Evolutionary conservation across 2,113 vertebrate species (phyloP), one percentile per base, ranked within the genome.

Genomic region (Grantiella picta): DNA sequence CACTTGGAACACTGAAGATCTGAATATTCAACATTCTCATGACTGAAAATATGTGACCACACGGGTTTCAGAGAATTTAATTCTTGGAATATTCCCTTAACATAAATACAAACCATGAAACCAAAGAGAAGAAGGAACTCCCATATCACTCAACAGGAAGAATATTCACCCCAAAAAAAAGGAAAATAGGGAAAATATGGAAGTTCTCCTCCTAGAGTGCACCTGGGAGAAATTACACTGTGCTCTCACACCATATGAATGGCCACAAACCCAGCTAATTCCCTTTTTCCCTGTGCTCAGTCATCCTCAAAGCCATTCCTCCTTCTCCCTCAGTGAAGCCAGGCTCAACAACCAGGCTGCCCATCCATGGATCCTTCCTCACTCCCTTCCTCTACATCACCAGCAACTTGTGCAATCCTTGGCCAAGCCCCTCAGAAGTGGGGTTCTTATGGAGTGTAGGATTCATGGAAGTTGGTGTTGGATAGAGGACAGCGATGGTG

Each of bases 371-470:
- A 64, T 11, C 61, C 59, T 75, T 57, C 69, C 56, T 75, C 3
- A 0, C 22, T 33, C 29, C 52, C 27, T 44, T 50, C 64, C 42
- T 29, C 49, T 52, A 7, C 7, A 66, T 29, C 35, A 3, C 38
- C 73, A 47, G 4, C 4, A 54, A 29, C 61, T 87, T 27, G 16
- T 20, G 52, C 82, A 87, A 22, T 1, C 44, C 52, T 36, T 7
- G 17, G 23, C 18, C 33, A 24, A 60, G 65, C 33, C 87, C 2
- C 8, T 7, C 25, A 27, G 28, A n/a, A 90, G 60, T 0, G 5
- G 31, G 61, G 64, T 24, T 89, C 22, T 35, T 2, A 2, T 0
- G 2, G 42, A 9, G 15, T 4, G 7, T 20, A 5, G 19, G 56
- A 47, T 22, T 35, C 42, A 10, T 2, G 40, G 23, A n/a, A 31